These are phyloP conservation scores for Laticauda colubrina DNA, from an alignment of 2,113 vertebrate genomes.

Conservation along the genomic window DNA sequence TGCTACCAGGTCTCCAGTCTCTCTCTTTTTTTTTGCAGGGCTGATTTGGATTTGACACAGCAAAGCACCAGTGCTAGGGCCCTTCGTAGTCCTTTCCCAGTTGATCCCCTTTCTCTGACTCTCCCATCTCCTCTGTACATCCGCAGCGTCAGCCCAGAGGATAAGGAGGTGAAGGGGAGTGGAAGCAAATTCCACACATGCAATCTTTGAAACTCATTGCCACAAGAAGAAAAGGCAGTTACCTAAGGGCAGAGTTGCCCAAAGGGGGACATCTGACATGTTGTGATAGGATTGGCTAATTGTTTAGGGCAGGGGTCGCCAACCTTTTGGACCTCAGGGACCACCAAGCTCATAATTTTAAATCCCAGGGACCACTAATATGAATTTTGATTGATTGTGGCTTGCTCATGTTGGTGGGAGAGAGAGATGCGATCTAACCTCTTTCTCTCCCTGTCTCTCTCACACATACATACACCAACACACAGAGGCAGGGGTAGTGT, in stretches of 20 bases:
- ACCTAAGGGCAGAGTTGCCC: neutral
- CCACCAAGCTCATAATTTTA: no score
- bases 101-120: neutral
- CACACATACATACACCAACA: no score
- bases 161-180: neutral
- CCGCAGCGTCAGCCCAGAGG: neutral
- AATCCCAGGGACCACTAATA: no score
- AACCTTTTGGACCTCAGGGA: no score
- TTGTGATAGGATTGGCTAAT: neutral
- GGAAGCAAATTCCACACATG: neutral
- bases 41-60: neutral
- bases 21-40: neutral
- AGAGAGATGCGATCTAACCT: no score
- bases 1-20: constrained; percentile 58
- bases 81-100: neutral
- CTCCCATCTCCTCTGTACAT: neutral
- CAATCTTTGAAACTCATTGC: neutral
- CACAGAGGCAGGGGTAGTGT: no score
- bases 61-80: neutral
- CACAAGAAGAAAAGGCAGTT: neutral
- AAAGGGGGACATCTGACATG: neutral
- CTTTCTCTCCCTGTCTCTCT: no score
- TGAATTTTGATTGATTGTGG: no score
- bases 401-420: no score
- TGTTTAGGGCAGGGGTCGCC: neutral